phyloP scores from a whole-genome alignment of 2,888 invertebrate species.

The Lepidocyrtinus sp. region DNA sequence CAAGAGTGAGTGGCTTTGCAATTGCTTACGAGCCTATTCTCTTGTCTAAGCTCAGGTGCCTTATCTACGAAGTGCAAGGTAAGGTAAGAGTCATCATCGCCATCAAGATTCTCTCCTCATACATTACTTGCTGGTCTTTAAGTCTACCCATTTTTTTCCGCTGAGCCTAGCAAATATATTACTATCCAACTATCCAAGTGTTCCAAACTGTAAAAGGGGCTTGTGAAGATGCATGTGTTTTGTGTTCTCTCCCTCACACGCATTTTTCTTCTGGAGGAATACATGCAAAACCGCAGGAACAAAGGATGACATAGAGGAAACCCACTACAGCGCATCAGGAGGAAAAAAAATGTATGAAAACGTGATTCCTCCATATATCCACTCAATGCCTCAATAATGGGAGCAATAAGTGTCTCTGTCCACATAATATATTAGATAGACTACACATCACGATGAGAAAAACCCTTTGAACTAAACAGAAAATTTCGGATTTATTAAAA shows the following conservation, averaged over 20 bases:
- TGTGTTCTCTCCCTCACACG: slow-evolving; percentile 5
- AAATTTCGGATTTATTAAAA: slow-evolving; percentile 1
- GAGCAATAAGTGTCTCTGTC: slow-evolving; percentile 45
- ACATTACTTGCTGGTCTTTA: slow-evolving; percentile 2
- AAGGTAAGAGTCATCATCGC: slow-evolving; percentile 11
- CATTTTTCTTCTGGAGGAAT: slow-evolving; percentile 11
- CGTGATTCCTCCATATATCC: slow-evolving; percentile 12
- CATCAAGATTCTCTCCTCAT: slow-evolving; percentile 10
- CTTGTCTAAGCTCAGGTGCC: background rate
- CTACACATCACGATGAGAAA: background rate
- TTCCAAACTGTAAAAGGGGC: slow-evolving; percentile 1
- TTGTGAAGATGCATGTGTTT: slow-evolving; percentile 17
- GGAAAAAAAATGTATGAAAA: slow-evolving; percentile 6
- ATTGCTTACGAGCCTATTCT: background rate
- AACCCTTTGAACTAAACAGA: background rate
- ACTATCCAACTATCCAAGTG: background rate
- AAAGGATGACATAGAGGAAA: slow-evolving; percentile 3
- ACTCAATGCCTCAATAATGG: slow-evolving; percentile 27
- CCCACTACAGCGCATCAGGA: no score
- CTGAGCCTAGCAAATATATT: slow-evolving; percentile 11
- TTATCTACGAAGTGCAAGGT: background rate
- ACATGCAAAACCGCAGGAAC: slow-evolving; percentile 13
- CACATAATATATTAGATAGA: slow-evolving; percentile 7
- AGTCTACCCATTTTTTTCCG: slow-evolving; percentile 6
- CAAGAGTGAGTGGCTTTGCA: background rate